Evolutionary conservation across 2,888 invertebrate species (phyloP), one percentile per base, ranked within the genome.

Genomic region (Urechis unicinctus): DNA sequence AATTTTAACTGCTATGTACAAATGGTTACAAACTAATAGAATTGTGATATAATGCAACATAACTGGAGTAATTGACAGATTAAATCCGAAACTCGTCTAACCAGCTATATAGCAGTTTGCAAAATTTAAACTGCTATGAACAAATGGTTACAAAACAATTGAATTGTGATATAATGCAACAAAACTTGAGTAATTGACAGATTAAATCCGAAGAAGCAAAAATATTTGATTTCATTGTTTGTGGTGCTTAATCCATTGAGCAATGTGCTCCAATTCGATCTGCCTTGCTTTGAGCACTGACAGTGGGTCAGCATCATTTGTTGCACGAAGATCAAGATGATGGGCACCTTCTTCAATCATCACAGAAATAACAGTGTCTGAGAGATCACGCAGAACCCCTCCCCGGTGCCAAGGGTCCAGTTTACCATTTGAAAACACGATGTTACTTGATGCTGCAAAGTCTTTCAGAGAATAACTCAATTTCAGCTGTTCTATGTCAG

Each of bases 341-440:
- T 81, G 81, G 25, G 81, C 81, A 2, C 79, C 81, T 46, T 77
- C 68, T 45, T 70, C 66, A 42, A 81, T 74, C 53, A 76, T 64
- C 30, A 80, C 68, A 46, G 76, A 72, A 26, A 76, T 63, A n/a
- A 81, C 61, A 2, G 71, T 66, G 58, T 66, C 57, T 0, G 68
- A 66, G 9, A 69, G 53, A 22, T 66, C 62, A 49, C 66, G 53
- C 50, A 66, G 31, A 2, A 79, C 75, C 3, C 81, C 81, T 5
- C 80, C 80, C 3, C 77, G 74, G 24, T 76, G 77, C 81, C 81
- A 81, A 3, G 81, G 81, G 60, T 82, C 81, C 50, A 80, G 65
- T 52, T 67, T 61, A n/a, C 81, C 81, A 67, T 78, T 78, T 24
- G 75, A 74, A 60, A 78, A 78, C n/a, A 77, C 68, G 9, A 78